phyloP scores from a whole-genome alignment of 2,888 invertebrate species.

The Ommatoiulus sabulosus region DNA sequence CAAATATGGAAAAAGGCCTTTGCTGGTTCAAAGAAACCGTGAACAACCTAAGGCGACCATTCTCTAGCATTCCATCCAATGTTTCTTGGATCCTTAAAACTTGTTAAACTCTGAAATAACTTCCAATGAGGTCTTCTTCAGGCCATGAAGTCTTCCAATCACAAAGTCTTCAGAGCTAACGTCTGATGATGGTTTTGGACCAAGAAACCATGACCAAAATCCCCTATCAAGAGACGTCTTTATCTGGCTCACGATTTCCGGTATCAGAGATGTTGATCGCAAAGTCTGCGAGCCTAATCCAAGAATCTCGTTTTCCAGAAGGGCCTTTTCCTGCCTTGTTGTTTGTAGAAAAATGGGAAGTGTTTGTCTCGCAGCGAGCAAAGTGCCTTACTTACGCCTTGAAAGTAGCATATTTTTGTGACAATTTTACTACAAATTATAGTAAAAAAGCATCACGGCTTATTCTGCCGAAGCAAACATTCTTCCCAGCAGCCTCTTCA shows the following conservation, averaged over 20 bases:
- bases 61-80: neutral
- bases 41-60: neutral
- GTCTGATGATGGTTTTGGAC: too few species aligned
- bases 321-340: neutral
- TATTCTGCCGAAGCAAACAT: neutral
- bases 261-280: neutral
- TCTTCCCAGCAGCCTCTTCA: neutral
- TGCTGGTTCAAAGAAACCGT: too few species aligned
- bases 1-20: neutral
- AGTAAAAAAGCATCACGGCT: neutral
- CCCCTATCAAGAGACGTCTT: neutral
- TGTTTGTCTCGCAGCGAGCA: neutral
- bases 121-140: too few species aligned
- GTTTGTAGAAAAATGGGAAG: neutral
- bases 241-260: neutral
- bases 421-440: too few species aligned
- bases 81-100: too few species aligned
- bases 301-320: neutral
- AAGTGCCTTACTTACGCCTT: neutral
- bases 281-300: neutral
- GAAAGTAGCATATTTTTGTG: neutral
- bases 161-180: too few species aligned
- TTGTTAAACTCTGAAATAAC: too few species aligned
- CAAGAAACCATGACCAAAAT: neutral
- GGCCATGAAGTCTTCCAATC: too few species aligned